These are phyloP conservation scores for Symphodus melops DNA, from an alignment of 2,113 vertebrate species.

Conservation along the genomic window DNA sequence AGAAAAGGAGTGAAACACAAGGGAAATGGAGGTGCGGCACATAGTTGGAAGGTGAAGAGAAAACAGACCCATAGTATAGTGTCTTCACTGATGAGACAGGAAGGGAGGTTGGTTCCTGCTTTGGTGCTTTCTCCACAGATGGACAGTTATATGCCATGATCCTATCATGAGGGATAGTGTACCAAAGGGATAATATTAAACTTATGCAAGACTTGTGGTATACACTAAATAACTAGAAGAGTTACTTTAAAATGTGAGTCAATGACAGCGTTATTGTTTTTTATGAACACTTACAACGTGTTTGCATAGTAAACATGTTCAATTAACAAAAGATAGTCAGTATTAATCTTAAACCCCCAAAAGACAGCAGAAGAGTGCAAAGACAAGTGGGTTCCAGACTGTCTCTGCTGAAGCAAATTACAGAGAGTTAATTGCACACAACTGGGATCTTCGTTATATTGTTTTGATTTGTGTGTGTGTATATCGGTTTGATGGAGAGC, in stretches of 20 bases:
- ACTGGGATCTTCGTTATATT: constrained; percentile 28
- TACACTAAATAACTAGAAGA: no score
- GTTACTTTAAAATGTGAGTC: no score
- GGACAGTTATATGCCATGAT: background rate
- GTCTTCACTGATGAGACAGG: no score
- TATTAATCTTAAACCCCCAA: background rate
- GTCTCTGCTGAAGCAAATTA: constrained; percentile 1
- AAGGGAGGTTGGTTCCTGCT: background rate
- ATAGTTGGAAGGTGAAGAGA: no score
- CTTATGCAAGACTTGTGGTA: no score
- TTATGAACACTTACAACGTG: background rate
- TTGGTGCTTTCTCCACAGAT: background rate
- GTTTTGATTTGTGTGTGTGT: no score
- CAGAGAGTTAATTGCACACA: constrained; percentile 22
- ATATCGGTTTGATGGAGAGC: constrained; percentile 15
- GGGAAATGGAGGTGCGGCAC: no score
- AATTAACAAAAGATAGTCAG: background rate
- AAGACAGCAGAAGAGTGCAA: background rate
- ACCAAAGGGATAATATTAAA: no score
- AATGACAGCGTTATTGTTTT: background rate
- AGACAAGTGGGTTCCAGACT: constrained; percentile 4
- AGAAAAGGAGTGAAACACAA: no score
- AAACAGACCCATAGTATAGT: background rate
- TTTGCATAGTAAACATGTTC: background rate
- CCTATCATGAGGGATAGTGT: background rate